Base-by-base conservation (phyloP, 37 sponge, comb jelly and placozoan genomes). In the Chondrilla cf. caribensis region DNA sequence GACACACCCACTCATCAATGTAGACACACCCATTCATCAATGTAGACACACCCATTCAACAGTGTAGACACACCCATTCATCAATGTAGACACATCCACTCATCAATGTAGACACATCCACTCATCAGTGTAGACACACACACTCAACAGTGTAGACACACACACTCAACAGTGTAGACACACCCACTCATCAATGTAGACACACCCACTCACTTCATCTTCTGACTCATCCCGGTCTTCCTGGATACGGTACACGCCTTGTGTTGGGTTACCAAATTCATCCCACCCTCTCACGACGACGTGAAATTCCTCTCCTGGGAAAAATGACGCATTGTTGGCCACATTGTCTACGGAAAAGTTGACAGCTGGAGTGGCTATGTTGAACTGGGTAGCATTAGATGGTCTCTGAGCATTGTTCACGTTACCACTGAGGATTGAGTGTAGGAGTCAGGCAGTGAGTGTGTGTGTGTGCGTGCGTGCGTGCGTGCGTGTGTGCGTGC, bases 61-160 rank as follows among this genome's bases (percentile, higher is more conserved):
- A 80, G 40, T 7, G 41, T 40, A 83, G 67, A 70, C 35, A 89
- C 85, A 26, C 89, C 89, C 32, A 60, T 81, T 72, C 85, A 89
- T 47, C n/a, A 89, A 62, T 29, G 51, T 11, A 47, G 51, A 47
- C 51, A 80, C 65, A 17, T 85, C 89, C 51, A 47, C 26, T 31
- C 17, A 37, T 75, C 77, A 75, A n/a, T 37, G 77, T 15, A n/a
- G 38, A 38, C 44, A 38, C 77, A 75, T 24, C 77, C 37, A 58
- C 29, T 80, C 40, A 59, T 31, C 3, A 80, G 40, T 7, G 2
- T 40, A 71, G 67, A 70, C 24, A 89, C 85, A 26, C 89, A 85
- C 32, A 60, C 36, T 36, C 85, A 84, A 71, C 58, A 67, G 60
- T 40, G 6, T 40, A 71, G 22, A 60, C 89, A 89, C 58, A 44